phyloP scores from a whole-genome alignment of 2,113 vertebrate genomes.

The Salvelinus alpinus region DNA sequence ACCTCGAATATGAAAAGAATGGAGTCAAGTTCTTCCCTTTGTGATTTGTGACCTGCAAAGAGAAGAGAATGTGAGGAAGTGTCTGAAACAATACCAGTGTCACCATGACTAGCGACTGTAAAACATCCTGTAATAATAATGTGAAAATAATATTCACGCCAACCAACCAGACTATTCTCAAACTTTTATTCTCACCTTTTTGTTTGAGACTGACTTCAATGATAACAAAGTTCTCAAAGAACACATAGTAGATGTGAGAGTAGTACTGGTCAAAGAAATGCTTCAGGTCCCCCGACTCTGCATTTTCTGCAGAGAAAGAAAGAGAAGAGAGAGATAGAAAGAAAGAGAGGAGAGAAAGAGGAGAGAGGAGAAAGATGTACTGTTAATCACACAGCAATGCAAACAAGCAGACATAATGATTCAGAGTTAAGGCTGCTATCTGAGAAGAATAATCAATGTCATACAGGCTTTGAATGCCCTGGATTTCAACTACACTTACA shows the following conservation, averaged over 20 bases:
- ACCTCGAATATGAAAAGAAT: constrained; percentile 99
- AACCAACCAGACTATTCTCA: not conserved
- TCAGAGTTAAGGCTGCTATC: no score
- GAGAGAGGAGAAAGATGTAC: no score
- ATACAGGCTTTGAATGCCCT: no score
- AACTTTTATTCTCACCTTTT: constrained; percentile 73
- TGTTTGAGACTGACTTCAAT: constrained; percentile 97
- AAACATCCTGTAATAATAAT: no score
- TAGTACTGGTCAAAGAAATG: constrained; percentile 96
- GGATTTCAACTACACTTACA: no score
- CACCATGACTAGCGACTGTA: not conserved
- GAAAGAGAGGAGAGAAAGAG: not conserved
- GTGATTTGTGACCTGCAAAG: constrained; percentile 93
- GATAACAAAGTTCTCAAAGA: constrained; percentile 98
- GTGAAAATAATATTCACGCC: no score
- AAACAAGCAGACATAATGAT: no score
- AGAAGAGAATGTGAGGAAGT: not conserved
- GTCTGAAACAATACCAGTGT: not conserved
- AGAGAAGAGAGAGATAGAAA: not conserved
- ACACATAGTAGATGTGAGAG: constrained; percentile 98
- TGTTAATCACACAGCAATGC: no score
- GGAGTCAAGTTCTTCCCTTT: constrained; percentile 97
- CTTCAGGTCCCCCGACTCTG: constrained; percentile 91
- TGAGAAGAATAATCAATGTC: no score
- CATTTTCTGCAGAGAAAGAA: constrained; percentile 80